Evolutionary conservation across 2,797 vertebrate genomes (phyloP).

Genomic region (Morelia viridis): DNA sequence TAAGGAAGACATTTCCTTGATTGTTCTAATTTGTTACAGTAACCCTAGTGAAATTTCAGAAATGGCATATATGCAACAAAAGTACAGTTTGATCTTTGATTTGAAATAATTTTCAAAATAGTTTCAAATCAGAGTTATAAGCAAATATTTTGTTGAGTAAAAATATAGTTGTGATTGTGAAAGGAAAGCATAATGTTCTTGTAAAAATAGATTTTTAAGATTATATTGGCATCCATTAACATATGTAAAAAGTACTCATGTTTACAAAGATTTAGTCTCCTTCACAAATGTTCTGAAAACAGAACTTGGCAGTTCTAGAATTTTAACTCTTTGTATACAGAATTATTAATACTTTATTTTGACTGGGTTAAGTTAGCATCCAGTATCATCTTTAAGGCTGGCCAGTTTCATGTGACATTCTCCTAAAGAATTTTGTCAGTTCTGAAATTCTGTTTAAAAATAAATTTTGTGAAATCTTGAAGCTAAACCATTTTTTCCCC

Average conservation of each 20-base stretch:
- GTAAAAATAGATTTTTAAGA: not conserved
- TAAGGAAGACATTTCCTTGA: not conserved
- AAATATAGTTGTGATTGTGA: not conserved
- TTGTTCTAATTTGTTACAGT: not conserved
- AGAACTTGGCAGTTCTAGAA: not conserved
- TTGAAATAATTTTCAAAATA: conserved; percentile 5
- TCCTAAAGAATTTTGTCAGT: not conserved
- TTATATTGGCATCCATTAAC: not conserved
- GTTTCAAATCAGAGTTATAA: not conserved
- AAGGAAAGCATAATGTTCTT: not conserved
- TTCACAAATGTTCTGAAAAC: not conserved
- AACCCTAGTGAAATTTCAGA: not conserved
- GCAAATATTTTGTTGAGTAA: not conserved
- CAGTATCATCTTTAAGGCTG: not conserved
- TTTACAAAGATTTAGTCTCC: not conserved
- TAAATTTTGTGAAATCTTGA: not conserved
- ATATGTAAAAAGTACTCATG: not conserved
- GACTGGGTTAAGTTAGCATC: not conserved
- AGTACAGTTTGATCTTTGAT: not conserved
- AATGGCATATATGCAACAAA: not conserved
- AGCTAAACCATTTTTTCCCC: not conserved
- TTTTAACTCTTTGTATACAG: not conserved
- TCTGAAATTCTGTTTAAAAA: not conserved
- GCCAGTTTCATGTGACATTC: not conserved
- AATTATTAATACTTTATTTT: conserved; percentile 7